phyloP scores from a whole-genome alignment of 92 coral and sea anemone genomes.

The Porites lobata region DNA sequence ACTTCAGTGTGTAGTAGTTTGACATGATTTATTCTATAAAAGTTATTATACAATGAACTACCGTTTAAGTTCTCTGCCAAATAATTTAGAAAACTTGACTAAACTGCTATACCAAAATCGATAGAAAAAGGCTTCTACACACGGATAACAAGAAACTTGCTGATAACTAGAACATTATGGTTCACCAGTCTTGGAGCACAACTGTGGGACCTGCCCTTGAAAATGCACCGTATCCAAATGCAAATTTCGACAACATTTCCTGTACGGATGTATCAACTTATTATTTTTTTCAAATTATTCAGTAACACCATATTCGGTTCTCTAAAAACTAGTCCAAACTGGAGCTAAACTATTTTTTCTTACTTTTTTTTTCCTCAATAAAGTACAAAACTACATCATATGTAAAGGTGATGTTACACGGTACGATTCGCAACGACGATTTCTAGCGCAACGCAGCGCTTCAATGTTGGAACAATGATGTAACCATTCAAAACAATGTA shows the following conservation, averaged over 20 bases:
- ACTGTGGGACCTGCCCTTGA: background rate
- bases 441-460: too few relatives aligned
- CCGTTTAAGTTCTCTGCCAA: too few relatives aligned
- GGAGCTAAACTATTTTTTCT: background rate
- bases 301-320: background rate
- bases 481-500: too few relatives aligned
- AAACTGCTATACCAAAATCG: too few relatives aligned
- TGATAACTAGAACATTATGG: too few relatives aligned
- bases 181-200: too few relatives aligned
- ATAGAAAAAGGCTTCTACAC: too few relatives aligned
- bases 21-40: background rate
- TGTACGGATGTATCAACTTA: background rate
- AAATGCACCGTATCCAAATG: background rate
- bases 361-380: background rate
- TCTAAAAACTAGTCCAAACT: background rate
- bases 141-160: too few relatives aligned
- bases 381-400: slow-evolving; percentile 6
- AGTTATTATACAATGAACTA: background rate
- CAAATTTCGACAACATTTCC: background rate
- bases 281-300: background rate
- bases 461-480: too few relatives aligned
- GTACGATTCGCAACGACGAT: too few relatives aligned
- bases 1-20: background rate
- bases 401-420: background rate
- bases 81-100: too few relatives aligned